Percentiles rank a stretch among this genome's conserved stretches.
These are phyloP conservation scores for Tetropium fuscum DNA, from an alignment of 2,888 invertebrate species.

Conservation along the genomic window DNA sequence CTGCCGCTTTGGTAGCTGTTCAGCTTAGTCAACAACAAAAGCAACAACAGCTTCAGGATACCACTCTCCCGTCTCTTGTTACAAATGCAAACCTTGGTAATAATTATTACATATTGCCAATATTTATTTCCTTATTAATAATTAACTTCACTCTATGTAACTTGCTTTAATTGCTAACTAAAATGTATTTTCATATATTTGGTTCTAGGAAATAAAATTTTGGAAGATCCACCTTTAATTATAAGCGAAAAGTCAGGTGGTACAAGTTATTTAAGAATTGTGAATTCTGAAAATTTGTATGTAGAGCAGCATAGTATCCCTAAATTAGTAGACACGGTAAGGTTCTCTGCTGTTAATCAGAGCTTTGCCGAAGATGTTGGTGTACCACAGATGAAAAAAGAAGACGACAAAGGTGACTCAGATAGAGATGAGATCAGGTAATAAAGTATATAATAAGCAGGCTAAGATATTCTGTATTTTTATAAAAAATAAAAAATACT, in stretches of 20 bases:
- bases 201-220: conserved; percentile 53
- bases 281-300: conserved; percentile 60
- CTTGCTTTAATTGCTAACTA: too few relatives aligned
- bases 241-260: conserved; percentile 43
- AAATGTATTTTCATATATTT: too few relatives aligned
- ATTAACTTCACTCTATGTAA: too few relatives aligned
- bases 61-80: conserved; percentile 48
- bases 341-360: conserved; percentile 37
- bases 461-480: too few relatives aligned
- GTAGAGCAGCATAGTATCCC: conserved; percentile 54
- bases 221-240: conserved; percentile 59
- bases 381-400: conserved; percentile 44
- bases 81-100: conserved; percentile 34
- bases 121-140: too few relatives aligned
- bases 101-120: not conserved
- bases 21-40: conserved; percentile 73
- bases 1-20: conserved; percentile 73
- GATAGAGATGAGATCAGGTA: conserved; percentile 57
- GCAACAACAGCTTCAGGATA: conserved; percentile 67
- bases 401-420: conserved; percentile 58
- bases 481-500: too few relatives aligned
- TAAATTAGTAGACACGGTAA: conserved; percentile 49
- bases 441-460: not conserved
- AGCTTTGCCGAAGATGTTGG: conserved; percentile 23
- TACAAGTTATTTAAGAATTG: conserved; percentile 60